Evolutionary conservation across 2,113 vertebrate genomes (phyloP), one percentile per base, ranked within the genome.

Genomic region (Tenrec ecaudatus): DNA sequence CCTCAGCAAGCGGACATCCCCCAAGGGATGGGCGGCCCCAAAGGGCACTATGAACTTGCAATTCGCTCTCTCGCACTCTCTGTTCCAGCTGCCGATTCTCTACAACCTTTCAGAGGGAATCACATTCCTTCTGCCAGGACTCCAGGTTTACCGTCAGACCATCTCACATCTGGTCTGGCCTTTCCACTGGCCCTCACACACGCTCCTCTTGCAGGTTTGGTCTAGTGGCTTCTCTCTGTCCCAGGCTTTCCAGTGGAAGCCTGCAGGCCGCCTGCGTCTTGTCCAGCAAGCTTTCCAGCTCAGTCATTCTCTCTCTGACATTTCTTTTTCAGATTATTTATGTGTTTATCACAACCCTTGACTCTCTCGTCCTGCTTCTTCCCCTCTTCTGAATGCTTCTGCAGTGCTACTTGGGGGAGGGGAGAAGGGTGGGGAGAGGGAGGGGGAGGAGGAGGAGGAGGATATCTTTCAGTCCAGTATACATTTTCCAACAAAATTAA

Each of bases 261-360:
- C 97, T 98, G 85, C 97, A 98, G 83, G 97, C 96, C 58, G 98
- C 97, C 79, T 95, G 97, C 6, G 98, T 97, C 20, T 98, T 98
- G 90, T 97, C 98, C 40, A 99, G 97, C 89, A 98, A 98, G 0
- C 88, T 97, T 93, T 99, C 98, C 96, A 99, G 96, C 25, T 99
- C 98, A 90, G 96, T 96, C 64, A 98, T 98, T 7, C 97, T 98
- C 75, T 98, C 99, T 99, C 97, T 99, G 99, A 97, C 99, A 99
- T 97, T 99, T 99, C 97, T 99, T 99, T 97, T 99, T 99, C 95
- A 99, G 98, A 92, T 98, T 99, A 98, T 98, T 99, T 89, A 99
- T 99, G 95, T 99, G 99, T 95, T 99, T 99, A 97, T 99, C 99
- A 96, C 99, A 98, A 97, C 98, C 99, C 86, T 99, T 99, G 86